Percentiles rank a stretch among this genome's conserved stretches.
Conservation (phyloP, 2,113 vertebrate species). For the Cairina moschata region DNA sequence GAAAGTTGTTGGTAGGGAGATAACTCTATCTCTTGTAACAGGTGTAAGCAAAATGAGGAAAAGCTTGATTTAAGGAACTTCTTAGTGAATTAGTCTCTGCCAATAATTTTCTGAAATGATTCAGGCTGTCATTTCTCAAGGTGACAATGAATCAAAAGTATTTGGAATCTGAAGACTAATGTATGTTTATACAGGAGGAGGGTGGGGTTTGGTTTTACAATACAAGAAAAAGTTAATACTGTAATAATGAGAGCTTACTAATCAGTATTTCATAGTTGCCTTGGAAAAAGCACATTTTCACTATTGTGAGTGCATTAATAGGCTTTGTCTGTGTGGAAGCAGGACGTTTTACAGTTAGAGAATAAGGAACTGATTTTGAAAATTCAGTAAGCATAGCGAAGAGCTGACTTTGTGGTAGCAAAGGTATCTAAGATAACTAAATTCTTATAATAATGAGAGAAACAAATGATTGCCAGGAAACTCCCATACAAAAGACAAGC, state of each 20-base stretch:
- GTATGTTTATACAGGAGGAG: background rate
- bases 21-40: no score
- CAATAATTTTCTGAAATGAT: background rate
- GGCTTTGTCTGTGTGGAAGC: background rate
- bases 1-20: background rate
- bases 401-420: background rate
- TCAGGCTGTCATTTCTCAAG: background rate
- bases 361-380: background rate
- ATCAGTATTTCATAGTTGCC: background rate
- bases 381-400: background rate
- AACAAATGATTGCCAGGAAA: conserved; percentile 13
- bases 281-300: background rate
- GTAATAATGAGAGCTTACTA: background rate
- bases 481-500: background rate
- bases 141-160: background rate
- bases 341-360: background rate
- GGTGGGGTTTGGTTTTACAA: background rate
- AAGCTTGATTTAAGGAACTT: background rate
- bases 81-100: background rate
- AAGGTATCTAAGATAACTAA: background rate
- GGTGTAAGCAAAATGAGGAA: no score
- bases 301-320: background rate
- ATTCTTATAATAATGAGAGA: background rate
- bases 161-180: background rate
- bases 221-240: background rate